Evolutionary conservation across 92 coral and sea anemone species (phyloP).

Genomic region (Montipora capitata): DNA sequence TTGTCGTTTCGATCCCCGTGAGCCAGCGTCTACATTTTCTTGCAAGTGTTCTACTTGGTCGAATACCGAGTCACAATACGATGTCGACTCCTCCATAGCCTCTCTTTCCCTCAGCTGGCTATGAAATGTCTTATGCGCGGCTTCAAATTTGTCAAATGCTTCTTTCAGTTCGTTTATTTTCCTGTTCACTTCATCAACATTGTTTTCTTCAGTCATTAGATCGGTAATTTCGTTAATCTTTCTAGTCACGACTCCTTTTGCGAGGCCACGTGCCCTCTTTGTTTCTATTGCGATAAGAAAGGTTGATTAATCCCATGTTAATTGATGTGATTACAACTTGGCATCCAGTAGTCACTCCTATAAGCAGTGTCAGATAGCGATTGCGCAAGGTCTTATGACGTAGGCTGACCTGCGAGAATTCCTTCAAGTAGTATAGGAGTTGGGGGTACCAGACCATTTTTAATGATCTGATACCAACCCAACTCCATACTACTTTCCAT

Average conservation of each 20-base stretch:
- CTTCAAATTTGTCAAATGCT: constrained; percentile 20
- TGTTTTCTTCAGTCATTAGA: constrained; percentile 27
- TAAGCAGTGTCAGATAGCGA: constrained; percentile 3
- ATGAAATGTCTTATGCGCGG: constrained; percentile 36
- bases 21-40: constrained; percentile 35
- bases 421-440: too few relatives aligned
- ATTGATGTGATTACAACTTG: not conserved
- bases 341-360: not conserved
- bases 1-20: constrained; percentile 26
- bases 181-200: constrained; percentile 14
- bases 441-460: too few relatives aligned
- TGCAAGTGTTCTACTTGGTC: not conserved
- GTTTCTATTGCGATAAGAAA: too few relatives aligned
- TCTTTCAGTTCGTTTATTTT: constrained; percentile 9
- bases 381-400: not conserved
- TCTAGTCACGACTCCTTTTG: too few relatives aligned
- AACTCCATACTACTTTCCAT: too few relatives aligned
- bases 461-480: too few relatives aligned
- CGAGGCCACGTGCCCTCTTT: too few relatives aligned
- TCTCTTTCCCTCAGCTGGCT: not conserved
- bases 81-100: not conserved
- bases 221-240: too few relatives aligned
- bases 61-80: not conserved
- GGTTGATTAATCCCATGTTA: not conserved
- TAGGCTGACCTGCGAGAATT: constrained; percentile 5